These are phyloP conservation scores for Pristionchus exspectatus DNA, from an alignment of 2,888 invertebrate species.

Conservation along the genomic window DNA sequence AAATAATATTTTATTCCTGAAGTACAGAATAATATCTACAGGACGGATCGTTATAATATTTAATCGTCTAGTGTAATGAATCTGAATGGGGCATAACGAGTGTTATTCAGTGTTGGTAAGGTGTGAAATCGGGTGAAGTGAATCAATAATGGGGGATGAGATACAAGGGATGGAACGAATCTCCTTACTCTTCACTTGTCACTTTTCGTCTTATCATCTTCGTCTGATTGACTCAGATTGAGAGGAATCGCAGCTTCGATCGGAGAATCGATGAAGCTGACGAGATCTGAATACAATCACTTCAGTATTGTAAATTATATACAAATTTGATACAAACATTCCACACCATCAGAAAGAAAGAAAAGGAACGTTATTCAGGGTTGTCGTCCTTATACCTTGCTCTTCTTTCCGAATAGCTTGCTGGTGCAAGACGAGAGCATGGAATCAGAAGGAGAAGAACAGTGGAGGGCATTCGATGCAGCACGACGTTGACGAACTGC, in stretches of 20 bases:
- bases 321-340: neutral
- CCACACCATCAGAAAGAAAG: neutral
- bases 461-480: slow-evolving; percentile 44
- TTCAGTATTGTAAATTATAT: too few species aligned
- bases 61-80: slow-evolving; percentile 12
- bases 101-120: too few species aligned
- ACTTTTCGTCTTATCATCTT: slow-evolving; percentile 56
- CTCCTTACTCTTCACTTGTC: slow-evolving; percentile 19
- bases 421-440: slow-evolving; percentile 69
- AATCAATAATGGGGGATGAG: neutral
- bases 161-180: neutral
- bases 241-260: slow-evolving; percentile 68
- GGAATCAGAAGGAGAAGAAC: slow-evolving; percentile 64
- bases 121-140: neutral
- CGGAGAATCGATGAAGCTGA: slow-evolving; percentile 62
- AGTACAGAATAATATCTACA: slow-evolving; percentile 31
- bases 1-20: slow-evolving; percentile 9
- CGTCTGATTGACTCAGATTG: slow-evolving; percentile 59
- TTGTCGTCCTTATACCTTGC: neutral
- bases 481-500: slow-evolving; percentile 51
- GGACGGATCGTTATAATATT: slow-evolving; percentile 1
- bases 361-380: neutral
- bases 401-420: slow-evolving; percentile 58
- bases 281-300: slow-evolving; percentile 38
- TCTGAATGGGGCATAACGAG: neutral